A percentile compares a stretch with the other conserved stretches of the same genome.
Evolutionary conservation across 1,140 invertebrate species (phyloP).

Genomic region (Brachionus asplanchnoidis): DNA sequence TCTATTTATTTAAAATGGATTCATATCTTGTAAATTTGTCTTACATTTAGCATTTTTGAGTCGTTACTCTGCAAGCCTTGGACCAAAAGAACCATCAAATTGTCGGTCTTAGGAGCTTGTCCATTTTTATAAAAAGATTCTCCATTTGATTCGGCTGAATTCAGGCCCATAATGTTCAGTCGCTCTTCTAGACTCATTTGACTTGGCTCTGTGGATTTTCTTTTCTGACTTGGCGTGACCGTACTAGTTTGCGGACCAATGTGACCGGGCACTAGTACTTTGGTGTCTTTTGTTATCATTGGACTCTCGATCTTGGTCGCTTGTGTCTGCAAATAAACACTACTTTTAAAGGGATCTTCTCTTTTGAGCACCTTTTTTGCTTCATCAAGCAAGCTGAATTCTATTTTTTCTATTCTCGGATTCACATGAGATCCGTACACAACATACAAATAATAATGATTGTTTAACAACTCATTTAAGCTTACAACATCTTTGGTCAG

Average conservation of each 20-base stretch:
- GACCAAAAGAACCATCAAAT: conserved; percentile 48
- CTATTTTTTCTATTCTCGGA: conserved; percentile 53
- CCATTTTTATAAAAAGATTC: conserved; percentile 5
- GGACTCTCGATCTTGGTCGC: conserved; percentile 48
- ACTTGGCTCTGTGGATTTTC: neutral
- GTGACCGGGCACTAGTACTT: conserved; percentile 48
- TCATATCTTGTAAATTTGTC: conserved; percentile 2
- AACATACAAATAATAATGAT: conserved; percentile 44
- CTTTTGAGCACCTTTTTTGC: conserved; percentile 46
- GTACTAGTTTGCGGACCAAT: conserved; percentile 47
- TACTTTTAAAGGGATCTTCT: conserved; percentile 45
- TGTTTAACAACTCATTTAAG: neutral
- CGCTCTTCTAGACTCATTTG: conserved; percentile 52
- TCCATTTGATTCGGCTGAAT: conserved; percentile 42
- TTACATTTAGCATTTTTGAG: conserved; percentile 51
- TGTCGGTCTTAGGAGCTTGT: conserved; percentile 50
- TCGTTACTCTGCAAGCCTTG: conserved; percentile 54
- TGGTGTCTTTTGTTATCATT: conserved; percentile 48
- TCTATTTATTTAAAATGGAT: neutral
- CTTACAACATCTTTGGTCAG: neutral
- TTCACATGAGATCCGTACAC: conserved; percentile 50
- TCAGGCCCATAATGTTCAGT: conserved; percentile 50
- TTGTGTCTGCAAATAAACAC: conserved; percentile 42
- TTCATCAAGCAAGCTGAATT: conserved; percentile 44
- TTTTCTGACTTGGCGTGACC: conserved; percentile 45